Evolutionary conservation across 2,113 vertebrate species (phyloP).

Genomic region (Planiliza haematocheilus): DNA sequence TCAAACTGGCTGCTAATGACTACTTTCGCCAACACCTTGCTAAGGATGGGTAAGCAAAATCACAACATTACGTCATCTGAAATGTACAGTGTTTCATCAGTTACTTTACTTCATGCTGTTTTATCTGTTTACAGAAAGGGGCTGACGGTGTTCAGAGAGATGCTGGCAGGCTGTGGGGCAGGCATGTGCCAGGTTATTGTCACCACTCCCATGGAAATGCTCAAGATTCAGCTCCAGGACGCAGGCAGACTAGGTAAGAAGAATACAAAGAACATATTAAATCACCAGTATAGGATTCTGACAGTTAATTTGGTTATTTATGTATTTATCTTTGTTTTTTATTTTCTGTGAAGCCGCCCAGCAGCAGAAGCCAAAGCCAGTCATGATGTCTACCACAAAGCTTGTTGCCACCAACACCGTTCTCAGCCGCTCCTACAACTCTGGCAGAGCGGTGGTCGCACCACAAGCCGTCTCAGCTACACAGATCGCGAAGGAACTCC

Average conservation of each 20-base stretch:
- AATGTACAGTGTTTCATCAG: rapidly evolving
- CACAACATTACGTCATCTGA: rapidly evolving
- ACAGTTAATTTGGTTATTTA: too few species aligned
- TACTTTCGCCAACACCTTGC: constrained; percentile 83
- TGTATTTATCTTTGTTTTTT: background rate
- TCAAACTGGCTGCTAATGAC: constrained; percentile 87
- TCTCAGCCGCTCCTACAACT: constrained; percentile 83
- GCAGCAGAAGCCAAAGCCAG: constrained; percentile 79
- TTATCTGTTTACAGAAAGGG: constrained; percentile 77
- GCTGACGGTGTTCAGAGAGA: constrained; percentile 84
- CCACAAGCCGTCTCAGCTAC: constrained; percentile 80
- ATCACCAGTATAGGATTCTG: too few species aligned
- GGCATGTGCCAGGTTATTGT: constrained; percentile 87
- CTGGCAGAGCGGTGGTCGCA: constrained; percentile 57
- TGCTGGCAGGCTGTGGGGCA: constrained; percentile 87
- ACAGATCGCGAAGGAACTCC: constrained; percentile 83
- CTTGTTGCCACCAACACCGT: constrained; percentile 75
- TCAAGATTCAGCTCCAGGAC: constrained; percentile 89
- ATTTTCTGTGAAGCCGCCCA: constrained; percentile 72
- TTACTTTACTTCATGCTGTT: background rate
- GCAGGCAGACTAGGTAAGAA: constrained; percentile 84
- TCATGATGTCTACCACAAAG: constrained; percentile 75
- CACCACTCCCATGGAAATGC: constrained; percentile 90
- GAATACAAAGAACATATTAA: too few species aligned
- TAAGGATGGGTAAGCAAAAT: constrained; percentile 80